phyloP scores from a whole-genome alignment of 2,888 invertebrate genomes.

The Acholoe squamosa region DNA sequence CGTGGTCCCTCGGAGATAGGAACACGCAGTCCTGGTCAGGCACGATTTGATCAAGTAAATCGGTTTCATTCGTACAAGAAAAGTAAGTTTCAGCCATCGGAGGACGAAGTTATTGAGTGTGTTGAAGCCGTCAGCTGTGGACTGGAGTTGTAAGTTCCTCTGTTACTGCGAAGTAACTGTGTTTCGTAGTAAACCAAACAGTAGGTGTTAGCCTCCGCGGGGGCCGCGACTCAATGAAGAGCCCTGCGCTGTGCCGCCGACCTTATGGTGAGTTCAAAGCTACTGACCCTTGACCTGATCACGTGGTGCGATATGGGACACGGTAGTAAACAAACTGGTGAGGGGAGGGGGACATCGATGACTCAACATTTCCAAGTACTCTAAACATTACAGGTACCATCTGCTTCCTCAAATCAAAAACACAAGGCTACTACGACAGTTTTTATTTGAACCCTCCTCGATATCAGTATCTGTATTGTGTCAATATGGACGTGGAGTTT shows the following conservation, averaged over 20 bases:
- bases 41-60: slow-evolving; percentile 80
- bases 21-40: slow-evolving; percentile 79
- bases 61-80: slow-evolving; percentile 71
- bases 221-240: background rate
- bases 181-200: background rate
- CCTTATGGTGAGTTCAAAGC: background rate
- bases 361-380: background rate
- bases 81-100: slow-evolving; percentile 77
- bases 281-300: slow-evolving; percentile 30
- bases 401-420: background rate
- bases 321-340: background rate
- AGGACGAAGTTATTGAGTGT: background rate
- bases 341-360: background rate
- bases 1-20: slow-evolving; percentile 73
- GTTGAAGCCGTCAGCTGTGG: background rate
- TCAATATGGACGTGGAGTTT: background rate
- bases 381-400: background rate
- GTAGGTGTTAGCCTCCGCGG: background rate
- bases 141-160: background rate
- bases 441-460: background rate
- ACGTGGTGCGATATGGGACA: slow-evolving; percentile 37
- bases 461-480: too few species aligned
- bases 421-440: background rate
- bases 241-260: background rate
- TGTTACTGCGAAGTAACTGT: background rate